A percentile compares a stretch with the other conserved stretches of the same genome.
Evolutionary conservation across 2,113 vertebrate species (phyloP).

Genomic region (Mesoclemmys tuberculata): DNA sequence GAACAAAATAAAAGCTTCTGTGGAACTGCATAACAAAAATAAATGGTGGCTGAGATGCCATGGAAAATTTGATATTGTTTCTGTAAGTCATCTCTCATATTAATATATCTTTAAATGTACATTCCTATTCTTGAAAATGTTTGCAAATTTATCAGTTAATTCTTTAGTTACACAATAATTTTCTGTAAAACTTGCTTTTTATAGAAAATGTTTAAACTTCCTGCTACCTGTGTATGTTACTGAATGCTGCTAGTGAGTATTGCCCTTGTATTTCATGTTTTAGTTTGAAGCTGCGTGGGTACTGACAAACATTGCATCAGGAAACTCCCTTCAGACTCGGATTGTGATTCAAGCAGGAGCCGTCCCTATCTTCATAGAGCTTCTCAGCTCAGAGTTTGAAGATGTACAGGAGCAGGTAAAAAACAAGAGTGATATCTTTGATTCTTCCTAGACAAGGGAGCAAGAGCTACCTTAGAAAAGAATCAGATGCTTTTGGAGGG

Average conservation of each 20-base stretch:
- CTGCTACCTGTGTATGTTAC: neutral
- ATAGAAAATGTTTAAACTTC: neutral
- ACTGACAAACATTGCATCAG: conserved; percentile 97
- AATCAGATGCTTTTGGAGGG: neutral
- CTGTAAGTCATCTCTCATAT: neutral
- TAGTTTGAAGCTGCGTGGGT: conserved; percentile 99
- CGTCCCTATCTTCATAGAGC: conserved; percentile 97
- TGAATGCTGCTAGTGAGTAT: neutral
- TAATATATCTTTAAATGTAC: neutral
- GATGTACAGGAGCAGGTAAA: conserved; percentile 97
- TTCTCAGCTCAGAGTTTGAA: conserved; percentile 96
- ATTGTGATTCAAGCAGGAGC: conserved; percentile 98
- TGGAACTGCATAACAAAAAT: neutral
- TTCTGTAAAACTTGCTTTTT: neutral
- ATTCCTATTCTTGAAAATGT: neutral
- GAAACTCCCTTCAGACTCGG: conserved; percentile 95
- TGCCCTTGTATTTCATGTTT: conserved; percentile 4
- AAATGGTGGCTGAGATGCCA: neutral
- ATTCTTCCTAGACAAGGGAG: neutral
- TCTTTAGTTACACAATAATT: neutral
- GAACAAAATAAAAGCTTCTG: neutral
- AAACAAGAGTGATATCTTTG: neutral
- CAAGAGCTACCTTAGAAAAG: neutral
- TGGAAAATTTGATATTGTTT: neutral
- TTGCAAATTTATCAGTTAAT: neutral